Evolutionary conservation across 2,888 invertebrate species (phyloP).

Genomic region (Xanthorhoe spadicearia): DNA sequence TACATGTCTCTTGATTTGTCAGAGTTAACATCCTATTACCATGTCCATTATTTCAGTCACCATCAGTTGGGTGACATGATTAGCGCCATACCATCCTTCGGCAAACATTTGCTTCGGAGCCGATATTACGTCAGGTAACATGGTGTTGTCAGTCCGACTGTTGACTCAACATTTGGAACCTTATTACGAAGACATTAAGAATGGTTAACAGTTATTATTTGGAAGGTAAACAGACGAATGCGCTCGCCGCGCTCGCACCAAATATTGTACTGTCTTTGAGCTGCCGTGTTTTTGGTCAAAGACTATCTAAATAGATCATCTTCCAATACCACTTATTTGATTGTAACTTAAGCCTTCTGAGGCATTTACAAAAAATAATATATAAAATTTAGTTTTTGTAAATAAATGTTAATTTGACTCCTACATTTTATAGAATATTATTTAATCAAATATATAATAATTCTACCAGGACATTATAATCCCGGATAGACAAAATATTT

Average conservation of each 20-base stretch:
- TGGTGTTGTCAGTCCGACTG: slow-evolving; percentile 51
- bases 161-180: slow-evolving; percentile 45
- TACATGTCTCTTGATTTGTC: neutral
- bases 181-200: slow-evolving; percentile 40
- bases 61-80: slow-evolving; percentile 56
- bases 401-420: too few species aligned
- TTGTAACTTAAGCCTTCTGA: neutral
- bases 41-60: slow-evolving; percentile 42
- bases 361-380: neutral
- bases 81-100: slow-evolving; percentile 55
- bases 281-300: slow-evolving; percentile 66
- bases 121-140: slow-evolving; percentile 64
- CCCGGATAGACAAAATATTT: neutral
- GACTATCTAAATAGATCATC: slow-evolving; percentile 46
- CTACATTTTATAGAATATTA: too few species aligned
- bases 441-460: too few species aligned
- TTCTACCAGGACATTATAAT: too few species aligned
- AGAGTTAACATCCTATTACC: slow-evolving; percentile 43
- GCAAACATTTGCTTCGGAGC: slow-evolving; percentile 55
- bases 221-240: slow-evolving; percentile 51
- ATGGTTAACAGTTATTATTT: slow-evolving; percentile 44
- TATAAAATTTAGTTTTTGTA: too few species aligned
- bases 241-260: slow-evolving; percentile 63
- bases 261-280: slow-evolving; percentile 68
- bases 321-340: neutral